Percentiles rank a stretch among this genome's conserved stretches.
Conservation (phyloP, 2,888 invertebrate species). For the Tenthredo distinguenda region DNA sequence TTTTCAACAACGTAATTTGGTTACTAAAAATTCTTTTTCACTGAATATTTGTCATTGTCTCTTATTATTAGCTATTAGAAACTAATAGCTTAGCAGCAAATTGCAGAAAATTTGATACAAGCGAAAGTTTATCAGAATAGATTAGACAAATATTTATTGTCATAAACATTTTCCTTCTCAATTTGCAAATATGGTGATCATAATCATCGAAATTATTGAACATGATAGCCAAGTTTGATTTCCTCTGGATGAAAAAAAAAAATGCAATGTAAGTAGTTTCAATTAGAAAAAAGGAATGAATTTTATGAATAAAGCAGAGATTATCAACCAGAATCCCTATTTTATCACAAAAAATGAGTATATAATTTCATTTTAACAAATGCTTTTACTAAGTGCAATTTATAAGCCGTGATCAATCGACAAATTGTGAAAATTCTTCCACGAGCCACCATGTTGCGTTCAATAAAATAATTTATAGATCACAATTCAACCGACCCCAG, state of each 20-base stretch:
- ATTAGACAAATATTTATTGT: background rate
- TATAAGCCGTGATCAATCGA: constrained; percentile 13
- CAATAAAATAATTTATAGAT: constrained; percentile 29
- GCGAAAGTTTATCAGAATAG: background rate
- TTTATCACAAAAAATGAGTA: background rate
- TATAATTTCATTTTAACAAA: constrained; percentile 37
- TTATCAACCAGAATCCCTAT: background rate
- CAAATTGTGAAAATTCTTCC: constrained; percentile 29
- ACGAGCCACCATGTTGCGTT: constrained; percentile 21
- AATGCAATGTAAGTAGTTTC: background rate
- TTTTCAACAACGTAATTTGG: too few relatives aligned
- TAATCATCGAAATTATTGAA: background rate
- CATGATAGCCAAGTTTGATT: background rate
- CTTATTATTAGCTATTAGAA: too few relatives aligned
- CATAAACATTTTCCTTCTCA: background rate
- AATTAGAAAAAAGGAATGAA: background rate
- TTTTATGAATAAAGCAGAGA: background rate
- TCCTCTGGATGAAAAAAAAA: background rate
- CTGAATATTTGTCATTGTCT: background rate
- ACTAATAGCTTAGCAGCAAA: background rate
- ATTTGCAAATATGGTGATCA: background rate
- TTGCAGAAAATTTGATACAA: background rate
- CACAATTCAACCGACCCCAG: constrained; percentile 27
- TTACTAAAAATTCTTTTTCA: background rate
- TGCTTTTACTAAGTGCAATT: constrained; percentile 29